Evolutionary conservation across 2,113 vertebrate genomes (phyloP).

Genomic region (Labeo rohita): DNA sequence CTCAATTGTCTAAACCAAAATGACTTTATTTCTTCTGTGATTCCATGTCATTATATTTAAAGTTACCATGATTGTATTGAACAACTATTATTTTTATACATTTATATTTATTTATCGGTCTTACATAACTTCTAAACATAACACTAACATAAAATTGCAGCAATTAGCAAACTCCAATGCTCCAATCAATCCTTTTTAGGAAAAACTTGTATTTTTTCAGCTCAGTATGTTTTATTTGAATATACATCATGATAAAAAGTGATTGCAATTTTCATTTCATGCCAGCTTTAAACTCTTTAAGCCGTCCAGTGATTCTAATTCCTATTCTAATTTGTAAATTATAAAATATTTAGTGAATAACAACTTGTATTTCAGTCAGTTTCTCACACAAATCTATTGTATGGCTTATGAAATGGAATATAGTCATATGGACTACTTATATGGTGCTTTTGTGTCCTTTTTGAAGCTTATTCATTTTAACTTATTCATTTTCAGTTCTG

Average conservation of each 20-base stretch:
- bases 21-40: not conserved
- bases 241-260: not conserved
- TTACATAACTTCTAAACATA: not conserved
- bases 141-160: not conserved
- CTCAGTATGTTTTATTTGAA: not conserved
- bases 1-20: slow-evolving; percentile 4
- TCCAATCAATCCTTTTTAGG: not conserved
- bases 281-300: not conserved
- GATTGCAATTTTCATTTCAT: not conserved
- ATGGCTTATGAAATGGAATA: not conserved
- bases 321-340: not conserved
- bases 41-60: not conserved
- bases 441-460: not conserved
- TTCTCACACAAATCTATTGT: not conserved
- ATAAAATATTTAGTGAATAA: not conserved
- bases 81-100: too few species aligned
- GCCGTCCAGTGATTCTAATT: not conserved
- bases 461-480: not conserved
- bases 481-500: not conserved
- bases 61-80: not conserved
- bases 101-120: too few species aligned
- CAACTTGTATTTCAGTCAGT: not conserved
- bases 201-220: not conserved
- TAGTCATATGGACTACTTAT: not conserved
- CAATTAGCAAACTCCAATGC: not conserved